Percentiles rank a stretch among this genome's conserved stretches.
Conservation (phyloP, 2,888 invertebrate species). For the Chaitophorus viminalis region DNA sequence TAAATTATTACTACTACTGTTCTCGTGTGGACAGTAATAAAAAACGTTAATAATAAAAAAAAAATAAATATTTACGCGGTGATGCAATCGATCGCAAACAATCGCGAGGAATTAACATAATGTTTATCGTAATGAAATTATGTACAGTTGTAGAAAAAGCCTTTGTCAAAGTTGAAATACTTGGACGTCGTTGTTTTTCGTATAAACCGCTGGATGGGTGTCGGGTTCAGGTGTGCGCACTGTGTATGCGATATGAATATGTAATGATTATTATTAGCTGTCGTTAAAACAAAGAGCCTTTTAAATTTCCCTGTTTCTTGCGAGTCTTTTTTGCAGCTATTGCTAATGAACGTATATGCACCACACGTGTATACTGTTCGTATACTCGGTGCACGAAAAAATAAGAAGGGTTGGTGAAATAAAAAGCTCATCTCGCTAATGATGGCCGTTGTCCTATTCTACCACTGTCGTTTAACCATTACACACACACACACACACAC, state of each 20-base stretch:
- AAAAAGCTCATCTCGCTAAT: conserved; percentile 39
- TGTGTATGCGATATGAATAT: not conserved
- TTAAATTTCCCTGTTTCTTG: not conserved
- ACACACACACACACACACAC: not conserved
- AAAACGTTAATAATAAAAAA: no score
- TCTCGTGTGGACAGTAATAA: not conserved
- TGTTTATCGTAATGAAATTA: not conserved
- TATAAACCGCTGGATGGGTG: not conserved
- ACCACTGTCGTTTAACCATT: not conserved
- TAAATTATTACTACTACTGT: conserved; percentile 6
- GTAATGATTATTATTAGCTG: not conserved
- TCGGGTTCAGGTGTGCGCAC: no score
- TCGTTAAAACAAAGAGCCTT: conserved; percentile 6
- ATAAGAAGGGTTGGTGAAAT: not conserved
- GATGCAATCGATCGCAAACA: not conserved
- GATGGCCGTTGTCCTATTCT: not conserved
- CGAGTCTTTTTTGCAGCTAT: not conserved
- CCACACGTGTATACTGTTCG: not conserved
- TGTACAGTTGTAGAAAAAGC: not conserved
- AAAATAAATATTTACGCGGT: not conserved
- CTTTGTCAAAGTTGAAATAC: not conserved
- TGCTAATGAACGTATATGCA: not conserved
- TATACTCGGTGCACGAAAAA: not conserved
- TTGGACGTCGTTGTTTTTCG: not conserved
- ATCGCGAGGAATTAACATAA: not conserved